Evolutionary conservation across 2,888 invertebrate species (phyloP).

Genomic region (Neoitamus cyanurus): DNA sequence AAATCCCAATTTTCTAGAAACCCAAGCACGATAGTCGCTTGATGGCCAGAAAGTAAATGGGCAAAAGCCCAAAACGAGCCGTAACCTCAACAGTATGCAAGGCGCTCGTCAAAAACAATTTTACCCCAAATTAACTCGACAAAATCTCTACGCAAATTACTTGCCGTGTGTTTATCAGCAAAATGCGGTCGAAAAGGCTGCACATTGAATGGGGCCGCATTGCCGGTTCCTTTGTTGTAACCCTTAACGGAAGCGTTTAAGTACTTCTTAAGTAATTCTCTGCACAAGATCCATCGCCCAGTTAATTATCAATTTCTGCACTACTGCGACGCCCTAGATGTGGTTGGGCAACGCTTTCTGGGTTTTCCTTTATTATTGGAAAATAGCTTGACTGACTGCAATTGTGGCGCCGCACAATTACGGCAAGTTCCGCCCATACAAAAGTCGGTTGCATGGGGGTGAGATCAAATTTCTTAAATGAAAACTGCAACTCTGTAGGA

Average conservation of each 20-base stretch:
- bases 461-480: constrained; percentile 14
- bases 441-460: constrained; percentile 24
- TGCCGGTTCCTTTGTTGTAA: not conserved
- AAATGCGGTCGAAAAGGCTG: not conserved
- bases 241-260: not conserved
- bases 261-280: not conserved
- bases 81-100: not conserved
- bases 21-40: not conserved
- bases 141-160: not conserved
- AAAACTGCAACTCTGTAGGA: not conserved
- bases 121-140: not conserved
- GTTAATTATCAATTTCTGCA: not conserved
- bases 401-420: constrained; percentile 29
- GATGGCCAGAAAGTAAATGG: not conserved
- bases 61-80: not conserved
- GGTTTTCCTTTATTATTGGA: not conserved
- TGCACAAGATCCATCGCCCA: not conserved
- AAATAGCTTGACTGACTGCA: not conserved
- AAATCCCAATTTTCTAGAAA: not conserved
- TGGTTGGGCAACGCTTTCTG: not conserved
- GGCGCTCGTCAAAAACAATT: not conserved
- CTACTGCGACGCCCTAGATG: not conserved
- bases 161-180: not conserved
- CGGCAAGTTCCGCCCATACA: not conserved
- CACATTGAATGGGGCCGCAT: not conserved